These are phyloP conservation scores for Heliothis virescens DNA, from an alignment of 1,140 invertebrate genomes.

Conservation along the genomic window DNA sequence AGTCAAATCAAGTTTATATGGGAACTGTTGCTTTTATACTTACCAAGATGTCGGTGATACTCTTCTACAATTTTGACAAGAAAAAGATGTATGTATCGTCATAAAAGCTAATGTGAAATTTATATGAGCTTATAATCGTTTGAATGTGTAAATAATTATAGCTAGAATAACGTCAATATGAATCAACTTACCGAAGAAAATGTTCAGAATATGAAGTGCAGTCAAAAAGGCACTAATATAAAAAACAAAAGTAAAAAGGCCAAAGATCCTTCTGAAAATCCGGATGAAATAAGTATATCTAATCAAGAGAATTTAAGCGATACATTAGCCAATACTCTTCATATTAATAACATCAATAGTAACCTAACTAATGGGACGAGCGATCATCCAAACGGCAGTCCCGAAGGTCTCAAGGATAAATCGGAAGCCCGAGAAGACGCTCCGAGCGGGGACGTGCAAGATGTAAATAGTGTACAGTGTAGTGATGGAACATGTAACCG, in stretches of 20 bases:
- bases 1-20: slow-evolving; percentile 61
- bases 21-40: slow-evolving; percentile 64
- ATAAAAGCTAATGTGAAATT: slow-evolving; percentile 70
- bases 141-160: slow-evolving; percentile 83
- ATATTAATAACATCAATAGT: slow-evolving; percentile 80
- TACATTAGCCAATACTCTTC: slow-evolving; percentile 77
- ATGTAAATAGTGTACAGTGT: slow-evolving; percentile 84
- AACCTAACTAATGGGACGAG: slow-evolving; percentile 82
- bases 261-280: slow-evolving; percentile 80
- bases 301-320: slow-evolving; percentile 77
- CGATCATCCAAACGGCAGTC: slow-evolving; percentile 72
- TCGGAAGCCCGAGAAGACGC: slow-evolving; percentile 63
- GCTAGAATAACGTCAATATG: slow-evolving; percentile 76
- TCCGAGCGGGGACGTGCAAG: slow-evolving; percentile 62
- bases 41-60: slow-evolving; percentile 85
- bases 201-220: slow-evolving; percentile 77
- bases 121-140: slow-evolving; percentile 73
- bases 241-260: slow-evolving; percentile 84
- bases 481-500: slow-evolving; percentile 63
- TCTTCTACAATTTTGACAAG: slow-evolving; percentile 83
- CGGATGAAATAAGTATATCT: slow-evolving; percentile 73
- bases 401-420: slow-evolving; percentile 59
- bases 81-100: slow-evolving; percentile 78
- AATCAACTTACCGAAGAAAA: slow-evolving; percentile 78
- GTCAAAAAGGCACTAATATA: slow-evolving; percentile 73